Evolutionary conservation across 2,797 vertebrate genomes (phyloP), one percentile per base, ranked within the genome.

Genomic region (Molothrus aeneus): DNA sequence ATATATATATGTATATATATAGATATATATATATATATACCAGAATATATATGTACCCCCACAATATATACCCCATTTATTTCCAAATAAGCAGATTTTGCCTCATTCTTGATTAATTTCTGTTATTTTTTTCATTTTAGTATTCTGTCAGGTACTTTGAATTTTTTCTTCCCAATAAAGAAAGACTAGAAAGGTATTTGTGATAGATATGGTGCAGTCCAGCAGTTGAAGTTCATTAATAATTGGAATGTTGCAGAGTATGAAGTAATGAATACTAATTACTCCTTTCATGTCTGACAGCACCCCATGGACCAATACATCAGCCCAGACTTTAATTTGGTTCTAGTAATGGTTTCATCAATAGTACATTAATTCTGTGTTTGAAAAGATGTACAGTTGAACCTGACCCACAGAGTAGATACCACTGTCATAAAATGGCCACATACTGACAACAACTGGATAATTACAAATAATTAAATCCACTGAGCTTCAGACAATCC

Each of bases 201-300:
- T 99, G 99, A 99, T 99, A 99, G 98, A 99, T 99, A 98, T 93
- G 97, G 98, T 98, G 92, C 96, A 98, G 98, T 98, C 98, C 98
- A 98, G 98, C 98, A 98, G 98, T 98, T 99, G 98, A 99, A 99
- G 99, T 99, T 99, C 99, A 99, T 99, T 99, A 99, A 99, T 99
- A 99, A 99, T 98, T 99, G 99, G 99, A 99, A 99, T 99, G 99
- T 99, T 99, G 98, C 98, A 98, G 98, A 98, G 99, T 99, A 99
- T 99, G 98, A 99, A 99, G 99, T 99, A 99, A 99, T 99, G 99
- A 99, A 99, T 99, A 99, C 99, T 99, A 99, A 99, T 99, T 99
- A 99, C 98, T 99, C 98, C 98, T 99, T 99, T 99, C 98, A 99
- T 98, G 98, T 99, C 98, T 99, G 99, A 99, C 98, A 98, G 98